These are phyloP conservation scores for Paguma larvata DNA, from an alignment of 2,797 vertebrate species.

Conservation along the genomic window DNA sequence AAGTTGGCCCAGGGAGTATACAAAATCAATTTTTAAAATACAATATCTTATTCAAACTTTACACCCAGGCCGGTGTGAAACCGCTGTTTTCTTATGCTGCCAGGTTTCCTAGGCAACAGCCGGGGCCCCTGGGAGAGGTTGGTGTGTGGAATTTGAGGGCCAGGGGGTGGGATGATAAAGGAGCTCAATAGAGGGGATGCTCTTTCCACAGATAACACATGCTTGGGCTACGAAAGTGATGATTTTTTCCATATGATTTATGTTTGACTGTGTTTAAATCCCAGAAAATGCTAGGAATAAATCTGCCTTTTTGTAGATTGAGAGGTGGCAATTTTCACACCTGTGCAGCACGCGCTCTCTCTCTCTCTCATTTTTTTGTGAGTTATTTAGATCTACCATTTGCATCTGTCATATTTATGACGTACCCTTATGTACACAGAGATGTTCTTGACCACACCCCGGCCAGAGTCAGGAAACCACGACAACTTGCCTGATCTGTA, in stretches of 20 bases:
- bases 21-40: conserved; percentile 78
- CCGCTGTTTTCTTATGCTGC: conserved; percentile 52
- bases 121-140: background rate
- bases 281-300: conserved; percentile 29
- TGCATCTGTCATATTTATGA: background rate
- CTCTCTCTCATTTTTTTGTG: background rate
- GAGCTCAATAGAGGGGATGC: background rate
- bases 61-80: conserved; percentile 65
- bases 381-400: background rate
- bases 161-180: background rate
- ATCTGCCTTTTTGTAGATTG: background rate
- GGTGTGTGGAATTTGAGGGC: conserved; percentile 13
- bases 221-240: background rate
- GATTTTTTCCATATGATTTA: background rate
- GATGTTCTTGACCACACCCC: background rate
- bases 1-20: conserved; percentile 77
- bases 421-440: background rate
- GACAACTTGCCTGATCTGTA: background rate
- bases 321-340: background rate
- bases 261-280: conserved; percentile 17
- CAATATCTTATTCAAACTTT: conserved; percentile 76
- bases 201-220: background rate
- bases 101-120: conserved; percentile 44
- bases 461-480: background rate
- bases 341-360: background rate